Base-by-base conservation (phyloP, 2,797 vertebrate genomes). In the Lacerta bilineata region DNA sequence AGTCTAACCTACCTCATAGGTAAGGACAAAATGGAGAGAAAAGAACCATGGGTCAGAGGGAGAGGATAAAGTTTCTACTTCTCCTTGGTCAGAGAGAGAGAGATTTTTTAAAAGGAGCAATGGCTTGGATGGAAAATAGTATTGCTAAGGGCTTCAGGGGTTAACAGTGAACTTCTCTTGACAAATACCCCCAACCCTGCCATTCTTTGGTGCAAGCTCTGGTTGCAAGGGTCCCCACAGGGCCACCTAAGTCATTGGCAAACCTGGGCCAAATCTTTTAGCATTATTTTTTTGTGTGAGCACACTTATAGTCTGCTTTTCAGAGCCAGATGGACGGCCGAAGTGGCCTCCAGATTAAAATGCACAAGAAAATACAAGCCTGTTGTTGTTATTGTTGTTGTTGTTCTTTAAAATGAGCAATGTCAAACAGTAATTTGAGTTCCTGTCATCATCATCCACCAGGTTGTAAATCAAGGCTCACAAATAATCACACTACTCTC, bases 401-500 rank as follows among this genome's bases (percentile, higher is more conserved):
- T 72, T 18, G 20, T 64, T 64, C 3, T 72, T 72, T 72, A 33
- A 72, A 72, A 72, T 1, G 5, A 64, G 61, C 18, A 64, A n/a
- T 68, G 17, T 74, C 33, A 36, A 74, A 39, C 33, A 74, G 5
- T 20, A n/a, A 71, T 74, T 74, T 36, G 33, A 39, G n/a, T 74
- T 74, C 39, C 20, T 76, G 74, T 41, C 20, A 7, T 20, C 1
- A 8, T 41, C 36, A 76, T 76, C 39, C 41, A 4, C 74, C 13
- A 9, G 23, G 39, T 4, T 76, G 23, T 76, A 25, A 3, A 76
- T 41, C 18, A 10, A 23, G 4, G 4, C 18, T 9, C 25, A 81
- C 71, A 84, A 85, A 88, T 79, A 91, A 83, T 87, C 29, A 88
- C 23, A 83, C 46, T 5, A 88, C 39, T 36, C 55, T 71, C n/a